Conservation (phyloP, 2,113 vertebrate species). For the Dissostichus mawsoni region DNA sequence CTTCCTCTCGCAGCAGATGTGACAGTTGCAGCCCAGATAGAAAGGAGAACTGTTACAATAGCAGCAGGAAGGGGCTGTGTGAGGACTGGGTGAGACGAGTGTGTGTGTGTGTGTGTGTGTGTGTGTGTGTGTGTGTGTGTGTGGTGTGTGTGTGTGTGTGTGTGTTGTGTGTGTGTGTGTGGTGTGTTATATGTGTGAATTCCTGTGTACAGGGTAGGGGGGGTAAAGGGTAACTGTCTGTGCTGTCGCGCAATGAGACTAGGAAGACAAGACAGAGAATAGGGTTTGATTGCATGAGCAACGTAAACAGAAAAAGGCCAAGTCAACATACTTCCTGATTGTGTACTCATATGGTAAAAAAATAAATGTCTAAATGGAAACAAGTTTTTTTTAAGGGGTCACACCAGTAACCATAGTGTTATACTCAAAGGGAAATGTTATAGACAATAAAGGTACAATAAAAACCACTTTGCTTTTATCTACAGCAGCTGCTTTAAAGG, state of each 20-base stretch:
- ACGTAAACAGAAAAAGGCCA: slow-evolving; percentile 20
- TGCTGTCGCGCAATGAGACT: slow-evolving; percentile 18
- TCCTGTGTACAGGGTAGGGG: slow-evolving; percentile 35
- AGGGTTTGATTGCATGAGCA: slow-evolving; percentile 18
- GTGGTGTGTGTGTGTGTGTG: slow-evolving; percentile 22
- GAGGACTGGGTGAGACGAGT: slow-evolving; percentile 41
- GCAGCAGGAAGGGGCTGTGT: slow-evolving; percentile 68
- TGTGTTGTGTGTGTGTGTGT: slow-evolving; percentile 14
- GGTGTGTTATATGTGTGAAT: slow-evolving; percentile 27
- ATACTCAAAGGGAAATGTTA: neutral
- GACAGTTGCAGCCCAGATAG: slow-evolving; percentile 63
- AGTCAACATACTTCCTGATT: slow-evolving; percentile 61
- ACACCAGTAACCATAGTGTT: neutral
- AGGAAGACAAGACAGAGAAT: slow-evolving; percentile 36
- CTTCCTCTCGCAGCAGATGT: slow-evolving; percentile 63
- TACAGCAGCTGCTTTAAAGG: neutral
- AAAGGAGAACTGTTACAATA: slow-evolving; percentile 82
- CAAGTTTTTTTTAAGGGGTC: neutral
- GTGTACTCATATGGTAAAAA: slow-evolving; percentile 26
- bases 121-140: slow-evolving; percentile 17
- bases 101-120: slow-evolving; percentile 29
- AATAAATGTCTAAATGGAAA: slow-evolving; percentile 45
- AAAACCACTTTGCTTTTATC: rapidly evolving
- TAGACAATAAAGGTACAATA: neutral
- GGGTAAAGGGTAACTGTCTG: slow-evolving; percentile 70